phyloP scores from a whole-genome alignment of 2,888 invertebrate genomes.

The Nebria salina region DNA sequence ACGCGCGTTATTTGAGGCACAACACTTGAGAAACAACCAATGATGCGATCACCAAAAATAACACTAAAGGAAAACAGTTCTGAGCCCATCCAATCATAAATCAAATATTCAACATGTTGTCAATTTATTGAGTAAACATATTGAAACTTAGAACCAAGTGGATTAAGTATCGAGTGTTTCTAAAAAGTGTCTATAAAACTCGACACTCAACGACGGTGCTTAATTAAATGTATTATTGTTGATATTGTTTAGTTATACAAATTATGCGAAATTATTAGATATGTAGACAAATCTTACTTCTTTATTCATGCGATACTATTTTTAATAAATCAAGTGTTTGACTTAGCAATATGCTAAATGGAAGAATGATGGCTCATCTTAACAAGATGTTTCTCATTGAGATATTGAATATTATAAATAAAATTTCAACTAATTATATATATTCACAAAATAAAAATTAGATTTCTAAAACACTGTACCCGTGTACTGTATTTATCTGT shows the following conservation, averaged over 20 bases:
- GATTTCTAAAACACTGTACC: too few species aligned
- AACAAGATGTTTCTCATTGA: slow-evolving; percentile 2
- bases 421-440: background rate
- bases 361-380: slow-evolving; percentile 20
- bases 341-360: slow-evolving; percentile 36
- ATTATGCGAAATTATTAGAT: slow-evolving; percentile 7
- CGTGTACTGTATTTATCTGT: too few species aligned
- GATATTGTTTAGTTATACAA: slow-evolving; percentile 1
- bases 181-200: background rate
- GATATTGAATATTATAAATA: background rate
- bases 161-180: background rate
- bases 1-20: slow-evolving; percentile 13
- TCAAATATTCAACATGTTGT: slow-evolving; percentile 5
- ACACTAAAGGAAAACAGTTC: slow-evolving; percentile 35
- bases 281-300: slow-evolving; percentile 28
- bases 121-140: slow-evolving; percentile 4
- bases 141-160: background rate
- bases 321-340: slow-evolving; percentile 42
- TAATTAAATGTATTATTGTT: background rate
- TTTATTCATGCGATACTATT: slow-evolving; percentile 27
- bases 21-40: slow-evolving; percentile 12
- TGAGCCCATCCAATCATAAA: slow-evolving; percentile 13
- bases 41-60: slow-evolving; percentile 42
- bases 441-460: too few species aligned
- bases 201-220: background rate